phyloP scores from a whole-genome alignment of 2,888 invertebrate species.

The Lasioglossum lativentre region DNA sequence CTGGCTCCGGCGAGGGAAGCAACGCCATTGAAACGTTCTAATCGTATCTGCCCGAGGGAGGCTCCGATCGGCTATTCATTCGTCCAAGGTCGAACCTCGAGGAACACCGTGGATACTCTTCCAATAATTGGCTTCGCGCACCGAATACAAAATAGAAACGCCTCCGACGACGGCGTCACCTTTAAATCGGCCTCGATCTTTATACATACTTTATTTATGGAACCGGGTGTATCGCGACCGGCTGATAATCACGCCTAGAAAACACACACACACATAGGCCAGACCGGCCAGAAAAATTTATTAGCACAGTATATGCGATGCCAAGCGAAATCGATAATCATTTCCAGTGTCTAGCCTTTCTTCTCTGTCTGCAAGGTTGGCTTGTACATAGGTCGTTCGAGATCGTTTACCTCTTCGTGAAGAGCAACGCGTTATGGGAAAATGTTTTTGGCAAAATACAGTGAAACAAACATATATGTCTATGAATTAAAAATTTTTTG shows the following conservation, averaged over 20 bases:
- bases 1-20: constrained; percentile 36
- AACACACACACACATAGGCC: neutral
- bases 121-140: constrained; percentile 70
- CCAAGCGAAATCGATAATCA: neutral
- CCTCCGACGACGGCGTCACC: constrained; percentile 18
- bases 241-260: neutral
- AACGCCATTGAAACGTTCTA: constrained; percentile 61
- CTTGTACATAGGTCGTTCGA: neutral
- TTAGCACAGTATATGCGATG: neutral
- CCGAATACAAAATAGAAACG: constrained; percentile 59
- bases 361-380: neutral
- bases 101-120: constrained; percentile 55
- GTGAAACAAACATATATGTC: no score
- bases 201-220: constrained; percentile 13
- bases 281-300: neutral
- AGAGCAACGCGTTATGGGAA: no score
- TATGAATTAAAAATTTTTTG: neutral
- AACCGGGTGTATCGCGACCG: neutral
- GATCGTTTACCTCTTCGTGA: neutral
- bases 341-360: neutral
- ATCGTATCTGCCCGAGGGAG: constrained; percentile 61
- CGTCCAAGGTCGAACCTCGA: constrained; percentile 59
- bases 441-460: neutral
- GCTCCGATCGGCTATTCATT: constrained; percentile 65
- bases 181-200: constrained; percentile 29